Conservation (phyloP, 2,113 vertebrate genomes). For the Neofelis nebulosa region DNA sequence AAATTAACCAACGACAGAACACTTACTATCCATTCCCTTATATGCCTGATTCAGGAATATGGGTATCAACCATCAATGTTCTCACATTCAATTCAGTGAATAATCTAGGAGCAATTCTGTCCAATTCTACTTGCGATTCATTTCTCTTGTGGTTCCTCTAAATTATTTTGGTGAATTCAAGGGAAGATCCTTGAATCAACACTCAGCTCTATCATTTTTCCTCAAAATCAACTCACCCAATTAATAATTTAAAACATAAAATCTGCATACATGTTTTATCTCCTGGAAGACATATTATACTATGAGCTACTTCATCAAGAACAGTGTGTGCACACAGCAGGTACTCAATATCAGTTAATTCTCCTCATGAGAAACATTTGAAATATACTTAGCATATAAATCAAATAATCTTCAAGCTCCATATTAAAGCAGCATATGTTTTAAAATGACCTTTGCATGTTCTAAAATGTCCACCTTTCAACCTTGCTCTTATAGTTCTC, state of each 20-base stretch:
- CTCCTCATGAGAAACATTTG: not conserved
- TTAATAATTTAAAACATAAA: conserved; percentile 27
- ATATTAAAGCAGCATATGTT: not conserved
- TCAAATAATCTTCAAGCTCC: not conserved
- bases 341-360: not conserved
- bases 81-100: not conserved
- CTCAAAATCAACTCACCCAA: conserved; percentile 16
- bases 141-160: conserved; percentile 11
- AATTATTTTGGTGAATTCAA: conserved; percentile 1
- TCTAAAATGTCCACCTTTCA: not conserved
- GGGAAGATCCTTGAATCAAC: not conserved
- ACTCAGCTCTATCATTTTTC: not conserved
- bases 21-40: not conserved
- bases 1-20: not conserved
- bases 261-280: not conserved
- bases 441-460: not conserved
- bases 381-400: not conserved
- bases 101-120: not conserved
- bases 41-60: not conserved
- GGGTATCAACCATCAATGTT: not conserved
- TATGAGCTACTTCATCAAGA: not conserved
- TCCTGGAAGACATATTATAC: not conserved
- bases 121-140: not conserved
- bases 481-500: not conserved
- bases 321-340: not conserved